Evolutionary conservation across 2,888 invertebrate genomes (phyloP).

Genomic region (Lingula anatina): DNA sequence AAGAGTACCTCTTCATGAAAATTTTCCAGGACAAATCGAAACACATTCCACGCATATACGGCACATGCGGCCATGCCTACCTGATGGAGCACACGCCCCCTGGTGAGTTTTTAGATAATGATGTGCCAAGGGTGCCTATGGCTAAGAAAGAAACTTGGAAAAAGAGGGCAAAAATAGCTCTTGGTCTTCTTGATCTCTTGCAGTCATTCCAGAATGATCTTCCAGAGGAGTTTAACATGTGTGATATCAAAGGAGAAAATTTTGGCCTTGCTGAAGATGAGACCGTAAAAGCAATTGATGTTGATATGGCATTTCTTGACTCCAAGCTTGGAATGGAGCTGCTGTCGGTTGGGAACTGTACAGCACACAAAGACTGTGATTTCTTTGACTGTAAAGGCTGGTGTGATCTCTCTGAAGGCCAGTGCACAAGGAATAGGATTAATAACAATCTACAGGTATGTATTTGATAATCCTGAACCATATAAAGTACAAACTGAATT

Average conservation of each 20-base stretch:
- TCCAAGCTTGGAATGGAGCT: constrained; percentile 40
- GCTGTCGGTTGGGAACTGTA: constrained; percentile 51
- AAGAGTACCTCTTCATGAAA: constrained; percentile 63
- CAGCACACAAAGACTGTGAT: constrained; percentile 63
- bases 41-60: constrained; percentile 62
- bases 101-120: constrained; percentile 15
- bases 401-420: constrained; percentile 57
- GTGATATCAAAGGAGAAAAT: constrained; percentile 66
- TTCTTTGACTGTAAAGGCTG: constrained; percentile 64
- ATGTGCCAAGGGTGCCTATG: neutral
- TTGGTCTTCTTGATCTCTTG: constrained; percentile 61
- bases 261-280: constrained; percentile 58
- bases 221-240: constrained; percentile 63
- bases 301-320: constrained; percentile 62
- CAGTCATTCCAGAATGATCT: constrained; percentile 60
- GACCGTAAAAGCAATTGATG: constrained; percentile 58
- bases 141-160: constrained; percentile 21
- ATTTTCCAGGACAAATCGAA: constrained; percentile 59
- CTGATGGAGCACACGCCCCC: constrained; percentile 61
- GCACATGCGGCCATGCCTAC: constrained; percentile 66
- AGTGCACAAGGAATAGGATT: constrained; percentile 58
- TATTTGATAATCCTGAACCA: too few species aligned
- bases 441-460: constrained; percentile 66
- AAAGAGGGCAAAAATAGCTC: constrained; percentile 27
- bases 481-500: too few species aligned